These are phyloP conservation scores for Trichomycterus rosablanca DNA, from an alignment of 2,113 vertebrate species.

Conservation along the genomic window DNA sequence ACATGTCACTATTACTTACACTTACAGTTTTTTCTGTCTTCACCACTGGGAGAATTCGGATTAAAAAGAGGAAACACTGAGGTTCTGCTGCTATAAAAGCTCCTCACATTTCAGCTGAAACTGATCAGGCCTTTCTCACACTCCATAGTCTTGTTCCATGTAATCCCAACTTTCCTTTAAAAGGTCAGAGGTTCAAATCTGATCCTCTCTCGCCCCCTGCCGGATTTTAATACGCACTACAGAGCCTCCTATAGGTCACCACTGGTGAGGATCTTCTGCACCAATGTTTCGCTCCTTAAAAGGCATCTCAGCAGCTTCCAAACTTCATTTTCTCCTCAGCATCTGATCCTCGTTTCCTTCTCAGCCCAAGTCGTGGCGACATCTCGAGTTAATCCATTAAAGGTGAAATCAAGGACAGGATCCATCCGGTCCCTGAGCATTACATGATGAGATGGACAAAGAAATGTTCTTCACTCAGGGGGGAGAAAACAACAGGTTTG, in stretches of 20 bases:
- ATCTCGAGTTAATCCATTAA: slow-evolving; percentile 6
- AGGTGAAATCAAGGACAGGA: too few relatives aligned
- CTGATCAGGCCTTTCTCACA: not conserved
- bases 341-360: too few relatives aligned
- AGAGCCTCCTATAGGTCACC: slow-evolving; percentile 32
- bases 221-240: slow-evolving; percentile 52
- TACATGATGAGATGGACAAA: too few relatives aligned
- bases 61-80: too few relatives aligned
- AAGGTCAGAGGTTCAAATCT: slow-evolving; percentile 73
- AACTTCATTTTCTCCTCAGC: slow-evolving; percentile 1
- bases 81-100: not conserved
- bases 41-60: too few relatives aligned
- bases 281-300: not conserved
- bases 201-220: slow-evolving; percentile 78
- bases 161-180: not conserved
- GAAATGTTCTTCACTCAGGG: too few relatives aligned
- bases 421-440: too few relatives aligned
- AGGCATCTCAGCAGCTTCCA: too few relatives aligned
- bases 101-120: not conserved
- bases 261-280: too few relatives aligned
- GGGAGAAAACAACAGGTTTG: too few relatives aligned
- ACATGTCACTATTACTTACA: too few relatives aligned
- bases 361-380: slow-evolving; percentile 4
- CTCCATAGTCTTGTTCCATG: not conserved
- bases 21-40: too few relatives aligned